A percentile compares a stretch with the other conserved stretches of the same genome.
phyloP scores from a whole-genome alignment of 1,140 invertebrate species.

The Calephelis virginiensis region DNA sequence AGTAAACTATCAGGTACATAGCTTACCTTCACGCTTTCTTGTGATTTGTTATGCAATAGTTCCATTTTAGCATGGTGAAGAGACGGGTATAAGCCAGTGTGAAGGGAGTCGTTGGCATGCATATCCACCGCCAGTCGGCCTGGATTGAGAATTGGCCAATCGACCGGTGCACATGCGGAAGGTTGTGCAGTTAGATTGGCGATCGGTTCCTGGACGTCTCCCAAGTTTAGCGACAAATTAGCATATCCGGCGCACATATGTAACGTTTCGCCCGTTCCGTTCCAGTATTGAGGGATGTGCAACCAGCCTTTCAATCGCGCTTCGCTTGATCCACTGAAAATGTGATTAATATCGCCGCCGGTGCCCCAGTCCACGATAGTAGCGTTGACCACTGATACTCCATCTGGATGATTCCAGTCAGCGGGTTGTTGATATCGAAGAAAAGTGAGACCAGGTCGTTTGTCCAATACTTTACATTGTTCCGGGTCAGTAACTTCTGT shows the following conservation, averaged over 20 bases:
- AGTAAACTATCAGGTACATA: too few relatives aligned
- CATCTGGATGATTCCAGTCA: slow-evolving; percentile 92
- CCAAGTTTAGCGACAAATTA: slow-evolving; percentile 56
- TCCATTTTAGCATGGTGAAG: slow-evolving; percentile 89
- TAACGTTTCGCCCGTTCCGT: slow-evolving; percentile 82
- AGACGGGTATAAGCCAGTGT: slow-evolving; percentile 72
- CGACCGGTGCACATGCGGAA: slow-evolving; percentile 81
- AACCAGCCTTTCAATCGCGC: slow-evolving; percentile 89
- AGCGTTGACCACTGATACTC: slow-evolving; percentile 89
- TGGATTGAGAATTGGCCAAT: slow-evolving; percentile 79
- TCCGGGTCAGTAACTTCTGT: slow-evolving; percentile 87
- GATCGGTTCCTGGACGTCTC: slow-evolving; percentile 40
- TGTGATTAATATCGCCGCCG: slow-evolving; percentile 82
- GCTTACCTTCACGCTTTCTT: slow-evolving; percentile 84
- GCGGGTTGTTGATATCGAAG: slow-evolving; percentile 92
- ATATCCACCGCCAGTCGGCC: slow-evolving; percentile 85
- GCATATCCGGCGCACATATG: slow-evolving; percentile 85
- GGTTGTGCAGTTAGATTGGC: slow-evolving; percentile 84
- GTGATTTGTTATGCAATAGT: slow-evolving; percentile 84
- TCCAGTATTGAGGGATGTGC: slow-evolving; percentile 85
- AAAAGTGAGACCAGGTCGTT: slow-evolving; percentile 92
- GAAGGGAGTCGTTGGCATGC: slow-evolving; percentile 80
- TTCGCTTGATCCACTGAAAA: slow-evolving; percentile 84
- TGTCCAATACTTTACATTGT: slow-evolving; percentile 88
- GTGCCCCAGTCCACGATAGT: slow-evolving; percentile 89